Conservation (phyloP, 2,888 invertebrate genomes). For the Dusona sp. region DNA sequence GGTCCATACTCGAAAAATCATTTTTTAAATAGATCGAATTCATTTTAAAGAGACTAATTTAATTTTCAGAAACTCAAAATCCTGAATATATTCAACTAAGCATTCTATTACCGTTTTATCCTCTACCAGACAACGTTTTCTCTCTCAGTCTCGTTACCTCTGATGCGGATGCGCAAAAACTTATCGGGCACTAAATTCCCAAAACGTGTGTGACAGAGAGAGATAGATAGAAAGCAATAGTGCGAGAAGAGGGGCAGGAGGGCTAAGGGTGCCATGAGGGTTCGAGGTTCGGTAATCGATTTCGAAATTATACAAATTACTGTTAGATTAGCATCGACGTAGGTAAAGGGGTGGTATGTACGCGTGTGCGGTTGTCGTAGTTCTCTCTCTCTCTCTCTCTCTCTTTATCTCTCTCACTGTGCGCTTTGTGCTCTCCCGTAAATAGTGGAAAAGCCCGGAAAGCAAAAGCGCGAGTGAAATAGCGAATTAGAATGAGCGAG, state of each 20-base stretch:
- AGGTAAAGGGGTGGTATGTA: constrained; percentile 31
- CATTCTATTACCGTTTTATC: constrained; percentile 48
- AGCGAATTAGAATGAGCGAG: constrained; percentile 51
- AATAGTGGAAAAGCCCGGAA: constrained; percentile 36
- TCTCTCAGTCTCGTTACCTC: background rate
- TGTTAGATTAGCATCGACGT: constrained; percentile 77
- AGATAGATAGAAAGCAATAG: background rate
- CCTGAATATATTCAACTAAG: constrained; percentile 33
- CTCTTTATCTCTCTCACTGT: constrained; percentile 10
- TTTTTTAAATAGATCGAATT: background rate
- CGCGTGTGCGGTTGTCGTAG: constrained; percentile 45
- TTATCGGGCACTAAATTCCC: constrained; percentile 63
- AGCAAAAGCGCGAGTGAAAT: constrained; percentile 52
- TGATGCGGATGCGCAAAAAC: constrained; percentile 55
- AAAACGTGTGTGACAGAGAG: constrained; percentile 25
- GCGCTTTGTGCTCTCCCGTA: constrained; percentile 18
- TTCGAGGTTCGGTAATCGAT: constrained; percentile 71
- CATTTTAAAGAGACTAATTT: background rate
- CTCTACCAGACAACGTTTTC: constrained; percentile 10
- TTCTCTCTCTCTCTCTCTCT: background rate
- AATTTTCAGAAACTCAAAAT: constrained; percentile 1
- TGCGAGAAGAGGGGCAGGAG: background rate
- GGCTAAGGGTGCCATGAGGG: background rate
- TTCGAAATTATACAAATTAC: constrained; percentile 82
- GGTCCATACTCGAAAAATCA: background rate